Evolutionary conservation across 2,888 invertebrate genomes (phyloP).

Genomic region (Synergus umbraculus): DNA sequence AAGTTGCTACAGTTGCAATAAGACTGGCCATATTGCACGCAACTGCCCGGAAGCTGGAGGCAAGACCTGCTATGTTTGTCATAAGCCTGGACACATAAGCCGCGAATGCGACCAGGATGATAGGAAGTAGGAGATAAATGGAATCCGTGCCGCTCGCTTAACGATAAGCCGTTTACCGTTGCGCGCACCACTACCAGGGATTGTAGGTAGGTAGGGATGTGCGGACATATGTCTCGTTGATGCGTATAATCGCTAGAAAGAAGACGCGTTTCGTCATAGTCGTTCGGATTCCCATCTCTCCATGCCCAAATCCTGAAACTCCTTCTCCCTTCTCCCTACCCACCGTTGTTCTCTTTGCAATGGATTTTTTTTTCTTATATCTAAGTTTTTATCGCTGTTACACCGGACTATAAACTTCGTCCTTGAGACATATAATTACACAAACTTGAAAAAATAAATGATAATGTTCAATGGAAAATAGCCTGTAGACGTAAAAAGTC

Average conservation of each 20-base stretch:
- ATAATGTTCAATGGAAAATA: slow-evolving; percentile 25
- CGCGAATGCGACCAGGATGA: slow-evolving; percentile 92
- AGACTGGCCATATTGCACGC: slow-evolving; percentile 85
- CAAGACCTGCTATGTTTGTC: slow-evolving; percentile 95
- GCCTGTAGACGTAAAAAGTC: slow-evolving; percentile 23
- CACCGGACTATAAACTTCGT: slow-evolving; percentile 44
- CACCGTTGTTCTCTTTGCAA: slow-evolving; percentile 73
- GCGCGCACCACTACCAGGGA: slow-evolving; percentile 70
- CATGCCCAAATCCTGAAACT: slow-evolving; percentile 60
- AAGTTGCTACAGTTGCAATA: slow-evolving; percentile 83
- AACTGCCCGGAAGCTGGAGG: slow-evolving; percentile 80
- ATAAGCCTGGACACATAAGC: slow-evolving; percentile 93
- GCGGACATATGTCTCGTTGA: slow-evolving; percentile 68
- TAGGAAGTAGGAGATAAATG: slow-evolving; percentile 79
- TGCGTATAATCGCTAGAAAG: slow-evolving; percentile 67
- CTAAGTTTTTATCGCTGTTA: slow-evolving; percentile 72
- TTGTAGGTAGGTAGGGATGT: slow-evolving; percentile 74
- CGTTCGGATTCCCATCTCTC: slow-evolving; percentile 65
- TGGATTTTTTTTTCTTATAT: slow-evolving; percentile 65
- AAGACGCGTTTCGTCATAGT: slow-evolving; percentile 63
- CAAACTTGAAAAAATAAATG: slow-evolving; percentile 4
- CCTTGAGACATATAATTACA: slow-evolving; percentile 24
- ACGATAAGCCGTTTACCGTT: slow-evolving; percentile 74
- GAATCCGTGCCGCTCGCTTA: slow-evolving; percentile 74
- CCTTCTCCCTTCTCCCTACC: slow-evolving; percentile 61